phyloP scores from a whole-genome alignment of 2,797 vertebrate genomes.

The Petrocephalus schoutedeni region DNA sequence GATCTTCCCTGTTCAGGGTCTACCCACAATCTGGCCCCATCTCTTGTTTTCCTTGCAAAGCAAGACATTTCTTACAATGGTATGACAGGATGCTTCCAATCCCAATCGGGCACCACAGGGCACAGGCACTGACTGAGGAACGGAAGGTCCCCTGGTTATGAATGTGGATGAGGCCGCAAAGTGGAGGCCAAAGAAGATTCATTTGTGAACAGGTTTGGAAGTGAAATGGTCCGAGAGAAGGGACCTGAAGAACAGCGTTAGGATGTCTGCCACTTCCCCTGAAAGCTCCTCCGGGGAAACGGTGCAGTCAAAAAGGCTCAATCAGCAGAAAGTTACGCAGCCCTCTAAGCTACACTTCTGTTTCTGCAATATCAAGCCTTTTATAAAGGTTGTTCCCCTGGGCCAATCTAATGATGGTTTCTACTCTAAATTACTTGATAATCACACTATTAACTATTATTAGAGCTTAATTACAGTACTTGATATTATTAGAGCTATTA shows the following conservation, averaged over 20 bases:
- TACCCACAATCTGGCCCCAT: neutral
- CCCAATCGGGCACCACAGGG: neutral
- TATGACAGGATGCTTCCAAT: constrained; percentile 44
- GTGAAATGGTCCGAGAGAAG: neutral
- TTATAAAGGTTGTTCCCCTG: neutral
- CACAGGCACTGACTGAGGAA: neutral
- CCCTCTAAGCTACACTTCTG: neutral
- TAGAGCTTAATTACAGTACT: constrained; percentile 5
- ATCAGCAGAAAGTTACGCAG: neutral
- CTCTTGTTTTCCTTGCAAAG: neutral
- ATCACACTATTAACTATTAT: neutral
- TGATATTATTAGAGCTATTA: neutral
- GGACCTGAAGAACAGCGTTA: neutral
- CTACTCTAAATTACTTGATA: neutral
- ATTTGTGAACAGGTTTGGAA: neutral
- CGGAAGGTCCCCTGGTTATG: neutral
- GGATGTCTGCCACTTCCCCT: neutral
- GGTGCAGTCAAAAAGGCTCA: neutral
- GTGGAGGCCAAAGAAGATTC: neutral
- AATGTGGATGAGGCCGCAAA: neutral
- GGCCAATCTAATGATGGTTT: neutral
- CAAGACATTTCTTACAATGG: constrained; percentile 51
- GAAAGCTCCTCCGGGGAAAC: neutral
- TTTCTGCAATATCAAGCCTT: neutral
- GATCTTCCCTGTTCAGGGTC: neutral